These are phyloP conservation scores for Acanthosoma haemorrhoidale DNA, from an alignment of 2,888 invertebrate genomes.

Conservation along the genomic window DNA sequence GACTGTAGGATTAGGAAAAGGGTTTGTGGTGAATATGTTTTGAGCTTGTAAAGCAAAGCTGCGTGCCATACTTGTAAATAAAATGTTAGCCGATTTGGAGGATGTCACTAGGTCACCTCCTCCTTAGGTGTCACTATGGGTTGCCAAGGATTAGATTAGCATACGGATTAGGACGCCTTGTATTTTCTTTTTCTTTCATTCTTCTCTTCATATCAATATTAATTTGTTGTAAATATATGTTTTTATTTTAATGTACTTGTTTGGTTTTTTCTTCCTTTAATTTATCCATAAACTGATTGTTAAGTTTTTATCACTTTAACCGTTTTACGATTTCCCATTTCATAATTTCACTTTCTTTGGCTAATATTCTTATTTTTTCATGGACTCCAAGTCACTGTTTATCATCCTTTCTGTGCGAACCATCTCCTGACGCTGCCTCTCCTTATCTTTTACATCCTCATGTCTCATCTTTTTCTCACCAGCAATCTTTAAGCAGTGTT, in stretches of 20 bases:
- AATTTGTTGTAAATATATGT: constrained; percentile 50
- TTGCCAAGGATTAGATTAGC: too few relatives aligned
- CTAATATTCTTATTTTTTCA: constrained; percentile 45
- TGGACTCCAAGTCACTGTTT: constrained; percentile 44
- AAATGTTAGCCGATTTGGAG: too few relatives aligned
- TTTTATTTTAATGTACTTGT: constrained; percentile 49
- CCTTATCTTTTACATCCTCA: constrained; percentile 46
- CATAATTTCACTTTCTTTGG: constrained; percentile 47
- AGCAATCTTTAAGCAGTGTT: background rate
- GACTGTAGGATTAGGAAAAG: too few relatives aligned
- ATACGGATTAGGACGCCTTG: too few relatives aligned
- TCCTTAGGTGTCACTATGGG: too few relatives aligned
- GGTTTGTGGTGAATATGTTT: too few relatives aligned
- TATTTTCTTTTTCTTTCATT: too few relatives aligned
- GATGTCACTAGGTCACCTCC: too few relatives aligned
- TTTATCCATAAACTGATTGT: constrained; percentile 49
- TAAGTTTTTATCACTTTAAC: constrained; percentile 52
- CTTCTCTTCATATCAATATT: too few relatives aligned
- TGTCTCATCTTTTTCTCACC: constrained; percentile 46
- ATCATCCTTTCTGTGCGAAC: constrained; percentile 42
- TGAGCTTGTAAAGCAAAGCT: too few relatives aligned
- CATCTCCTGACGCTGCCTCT: constrained; percentile 44
- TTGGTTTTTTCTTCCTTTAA: constrained; percentile 47
- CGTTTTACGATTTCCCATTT: constrained; percentile 57
- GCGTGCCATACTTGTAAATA: too few relatives aligned